Conservation (phyloP, 2,113 vertebrate species). For the Nannospalax galili region DNA sequence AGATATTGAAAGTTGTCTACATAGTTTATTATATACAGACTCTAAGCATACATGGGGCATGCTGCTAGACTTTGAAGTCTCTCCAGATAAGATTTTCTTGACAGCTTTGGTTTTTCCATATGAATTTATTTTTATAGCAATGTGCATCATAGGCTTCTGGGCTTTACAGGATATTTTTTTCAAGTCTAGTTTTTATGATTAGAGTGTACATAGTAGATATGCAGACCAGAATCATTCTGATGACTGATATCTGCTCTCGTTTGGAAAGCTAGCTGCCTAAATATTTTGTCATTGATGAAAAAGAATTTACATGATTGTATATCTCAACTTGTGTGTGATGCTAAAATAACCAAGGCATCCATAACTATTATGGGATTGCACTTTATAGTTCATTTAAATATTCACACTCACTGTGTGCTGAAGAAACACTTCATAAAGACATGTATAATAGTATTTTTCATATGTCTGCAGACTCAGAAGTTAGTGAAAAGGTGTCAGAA, state of each 20-base stretch:
- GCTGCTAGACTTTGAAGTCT: neutral
- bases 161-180: neutral
- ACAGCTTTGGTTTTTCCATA: neutral
- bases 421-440: neutral
- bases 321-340: neutral
- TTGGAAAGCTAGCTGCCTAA: constrained; percentile 26
- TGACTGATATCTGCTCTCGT: neutral
- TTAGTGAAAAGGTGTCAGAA: neutral
- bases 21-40: neutral
- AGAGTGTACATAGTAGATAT: neutral
- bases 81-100: neutral
- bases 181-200: neutral
- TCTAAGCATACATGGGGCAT: neutral
- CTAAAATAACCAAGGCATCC: neutral
- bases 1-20: neutral
- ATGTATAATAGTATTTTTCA: neutral
- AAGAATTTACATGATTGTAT: neutral
- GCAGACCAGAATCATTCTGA: neutral
- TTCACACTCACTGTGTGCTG: neutral
- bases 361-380: neutral
- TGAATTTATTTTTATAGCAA: neutral
- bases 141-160: neutral
- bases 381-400: neutral
- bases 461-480: neutral
- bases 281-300: neutral